Percentiles rank a stretch among this genome's conserved stretches.
phyloP scores from a whole-genome alignment of 2,888 invertebrate species.

The Teinopalpus imperialis region DNA sequence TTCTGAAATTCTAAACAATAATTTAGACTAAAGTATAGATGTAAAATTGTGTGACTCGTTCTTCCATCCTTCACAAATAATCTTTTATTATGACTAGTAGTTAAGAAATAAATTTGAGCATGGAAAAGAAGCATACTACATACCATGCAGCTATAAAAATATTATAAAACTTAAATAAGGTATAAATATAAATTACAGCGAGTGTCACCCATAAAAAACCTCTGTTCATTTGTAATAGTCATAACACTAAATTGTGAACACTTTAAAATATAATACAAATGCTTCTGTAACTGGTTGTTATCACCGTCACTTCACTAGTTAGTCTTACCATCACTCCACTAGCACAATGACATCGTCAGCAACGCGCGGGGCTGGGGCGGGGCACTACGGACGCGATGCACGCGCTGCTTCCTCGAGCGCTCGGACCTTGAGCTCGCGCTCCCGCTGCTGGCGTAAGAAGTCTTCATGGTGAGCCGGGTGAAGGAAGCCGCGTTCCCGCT shows the following conservation, averaged over 20 bases:
- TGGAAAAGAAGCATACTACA: slow-evolving; percentile 75
- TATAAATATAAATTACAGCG: slow-evolving; percentile 73
- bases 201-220: slow-evolving; percentile 54
- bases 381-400: slow-evolving; percentile 74
- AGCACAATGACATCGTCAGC: slow-evolving; percentile 39
- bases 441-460: slow-evolving; percentile 88
- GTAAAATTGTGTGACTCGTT: slow-evolving; percentile 51
- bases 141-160: slow-evolving; percentile 77
- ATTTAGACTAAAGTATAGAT: slow-evolving; percentile 59
- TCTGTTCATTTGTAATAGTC: slow-evolving; percentile 37
- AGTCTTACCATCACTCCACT: slow-evolving; percentile 39
- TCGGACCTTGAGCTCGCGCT: slow-evolving; percentile 92
- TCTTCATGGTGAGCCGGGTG: slow-evolving; percentile 81
- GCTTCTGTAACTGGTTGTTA: slow-evolving; percentile 27
- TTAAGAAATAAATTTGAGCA: slow-evolving; percentile 79
- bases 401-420: slow-evolving; percentile 93
- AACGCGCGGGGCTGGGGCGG: slow-evolving; percentile 35
- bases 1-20: slow-evolving; percentile 47
- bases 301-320: slow-evolving; percentile 31
- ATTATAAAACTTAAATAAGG: slow-evolving; percentile 64
- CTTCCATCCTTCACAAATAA: slow-evolving; percentile 56
- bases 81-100: slow-evolving; percentile 77
- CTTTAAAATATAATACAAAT: slow-evolving; percentile 40
- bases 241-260: slow-evolving; percentile 46
- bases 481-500: slow-evolving; percentile 87